A percentile compares a stretch with the other conserved stretches of the same genome.
phyloP scores from a whole-genome alignment of 2,888 invertebrate genomes.

The Agrotis ipsilon region DNA sequence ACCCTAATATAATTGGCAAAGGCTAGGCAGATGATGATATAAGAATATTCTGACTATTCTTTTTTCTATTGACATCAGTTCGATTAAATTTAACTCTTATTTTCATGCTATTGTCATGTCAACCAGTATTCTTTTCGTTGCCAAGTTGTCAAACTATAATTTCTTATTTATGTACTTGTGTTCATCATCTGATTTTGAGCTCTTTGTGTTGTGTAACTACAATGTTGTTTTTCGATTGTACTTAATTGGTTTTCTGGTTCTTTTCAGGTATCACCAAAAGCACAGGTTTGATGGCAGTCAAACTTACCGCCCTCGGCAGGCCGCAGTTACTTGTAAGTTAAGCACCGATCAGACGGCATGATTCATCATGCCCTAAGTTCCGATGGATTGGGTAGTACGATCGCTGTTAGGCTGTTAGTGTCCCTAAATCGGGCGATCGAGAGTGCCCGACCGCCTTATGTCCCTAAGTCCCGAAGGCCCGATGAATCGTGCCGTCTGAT shows the following conservation, averaged over 20 bases:
- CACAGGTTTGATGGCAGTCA: constrained; percentile 99
- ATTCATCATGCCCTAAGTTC: too few relatives aligned
- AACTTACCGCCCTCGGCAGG: constrained; percentile 98
- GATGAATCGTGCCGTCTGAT: too few relatives aligned
- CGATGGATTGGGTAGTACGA: too few relatives aligned
- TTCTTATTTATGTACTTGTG: neutral
- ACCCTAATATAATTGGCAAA: too few relatives aligned
- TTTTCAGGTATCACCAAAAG: constrained; percentile 96
- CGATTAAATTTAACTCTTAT: neutral
- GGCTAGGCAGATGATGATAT: too few relatives aligned
- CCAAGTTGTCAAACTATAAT: constrained; percentile 5
- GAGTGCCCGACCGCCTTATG: too few relatives aligned
- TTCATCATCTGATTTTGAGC: neutral
- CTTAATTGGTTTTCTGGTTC: neutral
- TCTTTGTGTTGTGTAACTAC: neutral
- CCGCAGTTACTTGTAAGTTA: constrained; percentile 98
- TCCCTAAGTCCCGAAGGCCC: too few relatives aligned
- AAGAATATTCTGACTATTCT: neutral
- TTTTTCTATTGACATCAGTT: neutral
- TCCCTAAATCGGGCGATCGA: too few relatives aligned
- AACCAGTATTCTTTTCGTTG: neutral
- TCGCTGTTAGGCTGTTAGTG: too few relatives aligned
- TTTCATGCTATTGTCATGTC: neutral
- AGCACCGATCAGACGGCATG: too few relatives aligned
- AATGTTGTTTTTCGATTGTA: neutral